Conservation (phyloP, 2,113 vertebrate genomes). For the Corythornis madagascariensis region DNA sequence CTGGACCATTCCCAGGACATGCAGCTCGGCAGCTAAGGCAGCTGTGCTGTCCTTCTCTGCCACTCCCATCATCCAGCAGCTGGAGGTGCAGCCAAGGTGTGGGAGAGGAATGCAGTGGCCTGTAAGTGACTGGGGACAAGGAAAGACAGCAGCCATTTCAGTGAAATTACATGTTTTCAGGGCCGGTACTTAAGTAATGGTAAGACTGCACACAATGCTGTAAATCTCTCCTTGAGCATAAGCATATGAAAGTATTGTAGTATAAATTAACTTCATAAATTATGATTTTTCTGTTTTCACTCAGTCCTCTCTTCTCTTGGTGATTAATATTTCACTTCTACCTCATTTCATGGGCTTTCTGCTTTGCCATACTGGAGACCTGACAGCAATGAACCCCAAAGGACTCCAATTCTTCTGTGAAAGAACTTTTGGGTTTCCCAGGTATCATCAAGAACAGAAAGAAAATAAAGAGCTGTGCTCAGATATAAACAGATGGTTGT, state of each 20-base stretch:
- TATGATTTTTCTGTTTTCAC: conserved; percentile 38
- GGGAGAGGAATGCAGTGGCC: not conserved
- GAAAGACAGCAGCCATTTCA: not conserved
- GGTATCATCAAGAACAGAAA: not conserved
- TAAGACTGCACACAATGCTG: not conserved
- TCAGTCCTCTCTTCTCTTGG: not conserved
- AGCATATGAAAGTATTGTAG: conserved; percentile 18
- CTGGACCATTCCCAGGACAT: fast-evolving
- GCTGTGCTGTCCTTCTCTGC: not conserved
- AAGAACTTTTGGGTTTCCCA: not conserved
- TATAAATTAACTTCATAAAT: conserved; percentile 37
- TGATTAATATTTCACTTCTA: conserved; percentile 1
- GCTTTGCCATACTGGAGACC: not conserved
- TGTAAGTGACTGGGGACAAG: not conserved
- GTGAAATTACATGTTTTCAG: not conserved
- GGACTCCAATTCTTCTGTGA: not conserved
- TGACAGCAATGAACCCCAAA: not conserved
- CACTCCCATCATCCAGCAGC: not conserved
- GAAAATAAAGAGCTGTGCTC: not conserved
- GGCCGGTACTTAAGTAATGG: not conserved
- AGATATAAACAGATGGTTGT: not conserved
- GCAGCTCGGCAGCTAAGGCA: not conserved
- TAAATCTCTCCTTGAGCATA: conserved; percentile 29
- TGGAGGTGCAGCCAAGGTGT: not conserved
- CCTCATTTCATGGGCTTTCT: not conserved